Base-by-base conservation (phyloP, 2,888 invertebrate genomes). In the Taenaris catops region DNA sequence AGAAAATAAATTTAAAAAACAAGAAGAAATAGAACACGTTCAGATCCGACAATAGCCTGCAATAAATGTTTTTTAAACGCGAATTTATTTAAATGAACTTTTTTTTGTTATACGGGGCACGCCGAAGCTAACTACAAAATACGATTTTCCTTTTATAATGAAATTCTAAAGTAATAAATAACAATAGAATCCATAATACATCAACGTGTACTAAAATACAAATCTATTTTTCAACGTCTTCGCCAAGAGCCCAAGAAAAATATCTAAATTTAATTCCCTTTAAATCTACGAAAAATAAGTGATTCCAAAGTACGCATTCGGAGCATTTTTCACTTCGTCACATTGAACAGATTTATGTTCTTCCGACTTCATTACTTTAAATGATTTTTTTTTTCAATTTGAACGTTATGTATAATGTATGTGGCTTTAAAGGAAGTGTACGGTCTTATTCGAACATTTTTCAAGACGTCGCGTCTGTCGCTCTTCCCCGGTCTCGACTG, bases 301-400 rank as follows among this genome's bases (percentile, higher is more conserved):
- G 50, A 48, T 47, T 51, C 45, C 43, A 42, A 46, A 44, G 48
- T 38, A 51, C 49, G 46, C 56, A 60, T 52, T 57, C 44, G 45
- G 46, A 53, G 54, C 64, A 58, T 62, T 65, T 69, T 66, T 69
- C 65, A 63, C 47, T 57, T 58, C 63, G 63, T 56, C 62, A 55
- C 62, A 57, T 58, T 57, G 57, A 55, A 46, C 53, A 56, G 57
- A 62, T 66, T 71, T 64, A 65, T 51, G 59, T 58, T 53, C 48
- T n/a, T n/a, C 51, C 44, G 41, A 49, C 55, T 58, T 57, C 57
- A 58, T 60, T 58, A 56, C 51, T 53, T 51, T 53, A 50, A 58
- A 47, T 51, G 50, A 20, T 41, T 57, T 53, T 68, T 66, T 57
- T 53, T 68, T 66, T 61, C 46, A 49, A 46, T 48, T 49, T 48